Evolutionary conservation across 2,797 vertebrate genomes (phyloP), one percentile per base, ranked within the genome.

Genomic region (Brotula barbata): DNA sequence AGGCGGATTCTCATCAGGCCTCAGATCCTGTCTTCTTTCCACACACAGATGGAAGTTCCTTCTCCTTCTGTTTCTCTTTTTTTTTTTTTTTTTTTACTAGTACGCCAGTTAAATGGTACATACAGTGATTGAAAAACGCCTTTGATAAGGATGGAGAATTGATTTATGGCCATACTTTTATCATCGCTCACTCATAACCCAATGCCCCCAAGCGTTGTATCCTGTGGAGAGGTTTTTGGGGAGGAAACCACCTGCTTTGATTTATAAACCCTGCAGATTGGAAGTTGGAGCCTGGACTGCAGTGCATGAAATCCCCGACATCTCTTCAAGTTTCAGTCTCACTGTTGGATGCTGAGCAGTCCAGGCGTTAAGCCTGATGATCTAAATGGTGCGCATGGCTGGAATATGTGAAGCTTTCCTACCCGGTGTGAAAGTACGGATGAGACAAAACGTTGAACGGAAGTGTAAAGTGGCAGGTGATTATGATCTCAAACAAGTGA

Each of bases 131-230:
- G 82, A 92, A 91, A 89, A 83, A 84, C 86, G 86, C 74, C 88
- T 92, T 92, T 92, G 90, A 92, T 90, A 88, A 58, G 72, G 81
- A 84, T 71, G 76, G 75, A 84, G 71, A 85, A 82, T 81, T 91
- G 91, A 92, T 92, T 92, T 91, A 92, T 55, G 78, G 73, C 71
- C 68, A 69, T 73, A 82, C 81, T 90, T 91, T 91, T 90, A 92
- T 90, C 84, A 85, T 73, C 33, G 11, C 79, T 89, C 76, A 66
- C 78, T 88, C 80, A 72, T 81, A 88, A 86, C 81, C 74, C 9
- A 40, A 80, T 71, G 80, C 83, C 91, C 84, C 66, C 49, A 3
- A 90, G 90, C 87, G 16, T 42, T 82, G 41, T 70, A 64, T 80
- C 80, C 84, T 78, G 73, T 77, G 61, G 61, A 87, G 75, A 81